Base-by-base conservation (phyloP, 2,113 vertebrate genomes). In the Zapornia atra region DNA sequence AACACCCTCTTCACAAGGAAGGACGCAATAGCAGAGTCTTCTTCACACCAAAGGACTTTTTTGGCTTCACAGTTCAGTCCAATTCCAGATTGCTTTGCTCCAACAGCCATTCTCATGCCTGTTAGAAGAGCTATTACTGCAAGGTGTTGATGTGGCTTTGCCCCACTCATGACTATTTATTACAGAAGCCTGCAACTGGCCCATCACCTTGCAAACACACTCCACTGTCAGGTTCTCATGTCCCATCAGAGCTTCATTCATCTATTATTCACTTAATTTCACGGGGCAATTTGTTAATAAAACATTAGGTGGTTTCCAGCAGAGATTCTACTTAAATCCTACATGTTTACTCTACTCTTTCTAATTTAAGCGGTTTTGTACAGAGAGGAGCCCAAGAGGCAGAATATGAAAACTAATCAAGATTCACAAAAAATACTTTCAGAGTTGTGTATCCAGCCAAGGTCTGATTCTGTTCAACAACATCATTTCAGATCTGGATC, bases 281-380 rank as follows among this genome's bases (percentile, higher is more conserved):
- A 72, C 3, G 26, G 54, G 57, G 63, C 33, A 63, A 94, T 76
- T 92, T 53, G 56, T 96, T 86, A 92, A 93, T 90, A 91, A 90
- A 93, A 72, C 48, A 93, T 72, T 15, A 95, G 57, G n/a, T 63
- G 44, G 44, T 82, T 96, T 93, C 68, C 88, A 96, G 78, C 64
- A 82, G 71, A 90, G 78, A 69, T 72, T 93, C 6, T 3, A 31
- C 60, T 94, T 69, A 65, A 94, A 83, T 59, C 40, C 84, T 88
- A 38, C 48, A 64, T 56, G 64, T 96, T 95, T 93, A 60, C 42
- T 81, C 64, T 77, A 21, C 46, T 80, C 68, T 79, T 83, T 78
- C 48, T 88, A 68, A 75, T 90, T 92, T 69, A 68, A 65, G 81
- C 78, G 79, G 84, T 77, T 93, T 79, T 86, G 61, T 86, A 75